A percentile compares a stretch with the other conserved stretches of the same genome.
Conservation (phyloP, 2,888 invertebrate genomes). For the Cheilosia pagana region DNA sequence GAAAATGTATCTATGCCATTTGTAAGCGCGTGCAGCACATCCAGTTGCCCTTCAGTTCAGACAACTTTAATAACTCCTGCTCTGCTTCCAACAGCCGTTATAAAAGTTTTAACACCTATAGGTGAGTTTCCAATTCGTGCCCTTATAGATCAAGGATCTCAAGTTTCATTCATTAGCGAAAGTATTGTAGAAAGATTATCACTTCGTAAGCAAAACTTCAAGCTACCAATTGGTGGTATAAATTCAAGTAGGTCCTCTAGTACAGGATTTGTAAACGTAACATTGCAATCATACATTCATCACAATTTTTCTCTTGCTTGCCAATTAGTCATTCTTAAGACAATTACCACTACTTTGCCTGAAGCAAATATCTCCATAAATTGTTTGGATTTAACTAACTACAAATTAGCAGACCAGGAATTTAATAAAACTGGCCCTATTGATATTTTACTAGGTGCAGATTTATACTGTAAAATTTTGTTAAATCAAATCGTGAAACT, state of each 20-base stretch:
- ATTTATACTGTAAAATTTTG: neutral
- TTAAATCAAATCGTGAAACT: neutral
- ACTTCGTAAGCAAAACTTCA: neutral
- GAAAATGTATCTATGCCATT: neutral
- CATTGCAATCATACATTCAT: neutral
- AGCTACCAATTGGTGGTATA: constrained; percentile 4
- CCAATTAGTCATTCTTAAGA: too few relatives aligned
- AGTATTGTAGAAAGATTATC: neutral
- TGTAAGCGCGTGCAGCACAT: neutral
- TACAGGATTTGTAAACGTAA: neutral
- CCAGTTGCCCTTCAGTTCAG: neutral
- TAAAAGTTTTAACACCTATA: neutral
- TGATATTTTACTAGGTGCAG: neutral
- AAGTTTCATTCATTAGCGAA: constrained; percentile 2
- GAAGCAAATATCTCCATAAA: neutral
- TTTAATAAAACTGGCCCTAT: neutral
- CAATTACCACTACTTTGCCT: neutral
- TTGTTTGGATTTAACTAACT: neutral
- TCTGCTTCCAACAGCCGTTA: neutral
- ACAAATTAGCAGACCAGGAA: neutral
- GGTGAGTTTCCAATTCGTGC: neutral
- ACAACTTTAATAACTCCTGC: neutral
- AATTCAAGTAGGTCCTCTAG: neutral
- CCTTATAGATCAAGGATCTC: neutral
- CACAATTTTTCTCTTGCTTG: neutral